Evolutionary conservation across 1,140 invertebrate genomes (phyloP), one percentile per base, ranked within the genome.

Genomic region (Ceratina japonica): DNA sequence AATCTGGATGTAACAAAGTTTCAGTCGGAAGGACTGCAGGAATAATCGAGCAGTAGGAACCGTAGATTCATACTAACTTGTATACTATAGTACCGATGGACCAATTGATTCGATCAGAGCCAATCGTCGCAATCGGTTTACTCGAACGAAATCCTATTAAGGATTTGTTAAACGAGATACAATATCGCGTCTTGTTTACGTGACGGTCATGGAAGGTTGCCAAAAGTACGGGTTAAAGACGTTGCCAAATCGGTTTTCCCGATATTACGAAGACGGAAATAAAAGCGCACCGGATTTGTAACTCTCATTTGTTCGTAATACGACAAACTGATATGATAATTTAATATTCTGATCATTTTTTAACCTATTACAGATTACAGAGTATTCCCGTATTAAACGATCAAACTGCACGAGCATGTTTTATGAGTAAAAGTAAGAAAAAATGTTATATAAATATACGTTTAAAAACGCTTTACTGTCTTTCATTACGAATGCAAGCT

Each of bases 101-200:
- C 4, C 4, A 12, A 68, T 71, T 63, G 44, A 66, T 72, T 59
- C 56, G 20, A 37, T 59, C 56, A 52, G 62, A 58, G 37, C 37
- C 37, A 37, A 37, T 62, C 22, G 31, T 54, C 16, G 54, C 15
- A 66, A 77, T 70, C 31, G 66, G 61, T 77, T 85, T 65, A 80
- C 16, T 18, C 27, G 31, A 20, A 78, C 37, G 44, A 79, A 73
- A 81, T 84, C 66, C 71, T 75, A 63, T 84, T 82, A 75, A 63
- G 66, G 61, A 74, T 75, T 72, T 20, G 58, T 84, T 82, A 82
- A 84, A 82, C 54, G 70, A 49, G 22, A 85, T 79, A 82, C 63
- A 49, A 77, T 77, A 75, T 86, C 80, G 16, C 69, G 58, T 51
- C 64, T 82, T 86, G 82, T 80, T 87, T 84, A 76, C 80, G 65